Base-by-base conservation (phyloP, 2,888 invertebrate genomes). In the Ophraella communa region DNA sequence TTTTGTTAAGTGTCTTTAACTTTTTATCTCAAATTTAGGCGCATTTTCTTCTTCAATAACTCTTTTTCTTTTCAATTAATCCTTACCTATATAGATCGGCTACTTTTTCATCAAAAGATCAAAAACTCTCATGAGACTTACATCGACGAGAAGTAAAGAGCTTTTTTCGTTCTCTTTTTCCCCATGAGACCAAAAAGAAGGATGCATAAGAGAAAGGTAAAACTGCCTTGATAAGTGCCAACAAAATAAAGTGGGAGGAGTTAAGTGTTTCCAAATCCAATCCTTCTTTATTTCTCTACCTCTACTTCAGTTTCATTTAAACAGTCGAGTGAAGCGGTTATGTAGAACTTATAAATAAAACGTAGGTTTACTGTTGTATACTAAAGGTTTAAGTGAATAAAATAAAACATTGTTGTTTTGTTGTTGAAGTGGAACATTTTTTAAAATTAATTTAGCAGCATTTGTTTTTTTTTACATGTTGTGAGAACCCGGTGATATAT, bases 171-270 rank as follows among this genome's bases (percentile, higher is more conserved):
- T 79, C 79, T 76, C 76, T 71, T 71, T 79, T 69, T 56, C 74
- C 77, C 76, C 76, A 72, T 65, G 73, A 73, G 74, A 72, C 66
- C 66, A 58, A 60, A 51, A 67, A 70, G 59, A 73, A 67, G 74
- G 71, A 67, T 71, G 75, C 71, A 73, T 72, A 70, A 75, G 72
- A 73, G 74, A 75, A 74, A 76, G 73, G 74, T 74, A 73, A 70
- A 74, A 74, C 74, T 72, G 74, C 75, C 73, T 76, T 27, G 80
- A 79, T 78, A 77, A 78, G 77, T 77, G 76, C 77, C 76, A 75
- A 76, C 78, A 74, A 74, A 73, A 75, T 70, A 69, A 76, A 78
- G 76, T 79, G 80, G 81, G 81, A 79, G 81, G 80, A 80, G 81
- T 79, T 71, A 75, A 76, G 73, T 70, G 71, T 72, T 75, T 74